A percentile compares a stretch with the other conserved stretches of the same genome.
Evolutionary conservation across 2,113 vertebrate species (phyloP).

Genomic region (Talpa occidentalis): DNA sequence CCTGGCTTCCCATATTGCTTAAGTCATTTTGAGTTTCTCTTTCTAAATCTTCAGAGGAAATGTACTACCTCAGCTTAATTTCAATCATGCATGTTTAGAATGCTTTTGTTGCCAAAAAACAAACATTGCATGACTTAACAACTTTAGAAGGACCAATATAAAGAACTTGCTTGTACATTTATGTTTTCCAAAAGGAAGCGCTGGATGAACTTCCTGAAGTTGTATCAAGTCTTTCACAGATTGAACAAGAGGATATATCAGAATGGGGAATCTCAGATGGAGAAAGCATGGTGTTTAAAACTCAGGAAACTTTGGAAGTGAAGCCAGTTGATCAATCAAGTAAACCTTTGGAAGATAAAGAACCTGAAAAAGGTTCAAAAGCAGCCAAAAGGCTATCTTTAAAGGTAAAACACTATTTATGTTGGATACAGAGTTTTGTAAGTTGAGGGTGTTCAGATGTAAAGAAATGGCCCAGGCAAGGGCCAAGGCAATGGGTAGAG

Average conservation of each 20-base stretch:
- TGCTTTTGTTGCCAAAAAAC: neutral
- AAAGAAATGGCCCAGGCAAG: neutral
- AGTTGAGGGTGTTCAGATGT: neutral
- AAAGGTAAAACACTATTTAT: conserved; percentile 58
- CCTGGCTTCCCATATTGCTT: neutral
- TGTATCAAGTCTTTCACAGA: conserved; percentile 18
- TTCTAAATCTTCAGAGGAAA: conserved; percentile 27
- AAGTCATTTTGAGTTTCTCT: conserved; percentile 46
- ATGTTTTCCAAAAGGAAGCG: neutral
- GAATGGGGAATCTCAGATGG: conserved; percentile 47
- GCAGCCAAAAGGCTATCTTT: neutral
- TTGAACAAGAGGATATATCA: conserved; percentile 36
- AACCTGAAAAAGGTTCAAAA: neutral
- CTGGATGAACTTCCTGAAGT: neutral
- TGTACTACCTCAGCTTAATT: neutral
- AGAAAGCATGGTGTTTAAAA: neutral
- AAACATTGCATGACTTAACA: neutral
- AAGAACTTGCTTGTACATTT: neutral
- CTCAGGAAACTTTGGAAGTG: conserved; percentile 32
- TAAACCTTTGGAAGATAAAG: neutral
- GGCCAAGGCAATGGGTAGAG: neutral
- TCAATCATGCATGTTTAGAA: neutral
- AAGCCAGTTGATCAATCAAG: neutral
- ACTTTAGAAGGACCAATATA: neutral
- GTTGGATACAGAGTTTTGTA: neutral